Base-by-base conservation (phyloP, 2,888 invertebrate genomes). In the Lepas anatifera region DNA sequence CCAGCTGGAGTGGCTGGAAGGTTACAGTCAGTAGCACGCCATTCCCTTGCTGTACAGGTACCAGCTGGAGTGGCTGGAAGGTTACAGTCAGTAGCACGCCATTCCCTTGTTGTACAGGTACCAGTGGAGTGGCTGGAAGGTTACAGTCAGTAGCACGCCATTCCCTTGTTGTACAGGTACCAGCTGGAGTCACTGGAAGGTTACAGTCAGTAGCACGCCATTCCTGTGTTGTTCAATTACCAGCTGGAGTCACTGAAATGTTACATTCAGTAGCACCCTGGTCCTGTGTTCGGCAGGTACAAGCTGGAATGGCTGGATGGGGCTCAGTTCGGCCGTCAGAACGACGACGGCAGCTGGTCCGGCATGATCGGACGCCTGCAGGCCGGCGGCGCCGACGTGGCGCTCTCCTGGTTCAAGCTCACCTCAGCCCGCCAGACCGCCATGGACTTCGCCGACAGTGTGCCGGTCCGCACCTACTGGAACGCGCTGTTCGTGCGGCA, bases 391-490 rank as follows among this genome's bases (percentile, higher is more conserved):
- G 58, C 58, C 32, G 58, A 58, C 58, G 18, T 58, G 18, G 58
- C 58, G 18, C 58, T 58, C 58, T 58, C 58, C 58, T 58, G 58
- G 58, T 32, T 58, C 32, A 22, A n/a, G 18, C 13, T 58, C 32
- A 58, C 18, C 32, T 18, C 32, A 8, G 8, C 27, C 29, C 29
- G 58, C 1, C 32, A 32, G 6, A 6, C 10, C 4, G 58, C 13
- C 29, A 58, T 58, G 32, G 58, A 58, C 18, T 58, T 58, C 58
- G 18, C 27, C 58, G 58, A 58, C 58, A 8, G 8, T 1, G 58
- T 58, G 58, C 58, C 58, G 13, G 32, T 58, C 58, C 58, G 58
- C 32, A 58, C 58, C 58, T 58, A 58, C 58, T 58, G 58, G 58
- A 58, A 32, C 58, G 58, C 32, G 16, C 58, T 32, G 32, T 58